phyloP scores from a whole-genome alignment of 2,113 vertebrate genomes.

The Pangasianodon gigas region DNA sequence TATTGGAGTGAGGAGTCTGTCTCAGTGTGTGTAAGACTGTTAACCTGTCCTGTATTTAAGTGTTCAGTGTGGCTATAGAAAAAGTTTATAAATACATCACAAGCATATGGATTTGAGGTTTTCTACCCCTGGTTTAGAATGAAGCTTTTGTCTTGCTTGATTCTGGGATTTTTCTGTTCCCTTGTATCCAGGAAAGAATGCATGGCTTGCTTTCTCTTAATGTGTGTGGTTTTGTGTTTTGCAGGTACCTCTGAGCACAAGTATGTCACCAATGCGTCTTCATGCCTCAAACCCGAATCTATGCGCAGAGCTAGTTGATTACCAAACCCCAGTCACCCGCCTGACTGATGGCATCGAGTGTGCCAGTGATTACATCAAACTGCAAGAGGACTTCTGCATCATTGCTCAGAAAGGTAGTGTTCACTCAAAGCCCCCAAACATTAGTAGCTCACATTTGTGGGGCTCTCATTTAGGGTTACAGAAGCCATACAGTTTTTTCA shows the following conservation, averaged over 20 bases:
- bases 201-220: slow-evolving; percentile 4
- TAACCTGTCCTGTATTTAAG: neutral
- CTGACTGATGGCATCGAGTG: slow-evolving; percentile 84
- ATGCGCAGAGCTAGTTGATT: slow-evolving; percentile 89
- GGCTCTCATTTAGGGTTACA: neutral
- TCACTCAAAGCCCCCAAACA: neutral
- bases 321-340: slow-evolving; percentile 82
- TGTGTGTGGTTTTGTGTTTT: slow-evolving; percentile 37
- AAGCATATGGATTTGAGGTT: neutral
- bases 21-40: neutral
- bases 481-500: neutral
- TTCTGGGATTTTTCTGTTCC: neutral
- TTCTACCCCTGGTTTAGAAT: neutral
- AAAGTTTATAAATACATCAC: neutral
- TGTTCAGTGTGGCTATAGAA: neutral
- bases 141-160: neutral
- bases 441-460: neutral
- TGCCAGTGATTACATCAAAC: slow-evolving; percentile 91
- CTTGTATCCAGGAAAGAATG: neutral
- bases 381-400: slow-evolving; percentile 96
- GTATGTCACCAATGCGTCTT: slow-evolving; percentile 89
- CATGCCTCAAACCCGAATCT: slow-evolving; percentile 99
- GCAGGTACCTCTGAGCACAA: slow-evolving; percentile 91
- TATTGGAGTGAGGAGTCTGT: neutral
- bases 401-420: slow-evolving; percentile 95